Evolutionary conservation across 2,888 invertebrate species (phyloP).

Genomic region (Euclidia mi): DNA sequence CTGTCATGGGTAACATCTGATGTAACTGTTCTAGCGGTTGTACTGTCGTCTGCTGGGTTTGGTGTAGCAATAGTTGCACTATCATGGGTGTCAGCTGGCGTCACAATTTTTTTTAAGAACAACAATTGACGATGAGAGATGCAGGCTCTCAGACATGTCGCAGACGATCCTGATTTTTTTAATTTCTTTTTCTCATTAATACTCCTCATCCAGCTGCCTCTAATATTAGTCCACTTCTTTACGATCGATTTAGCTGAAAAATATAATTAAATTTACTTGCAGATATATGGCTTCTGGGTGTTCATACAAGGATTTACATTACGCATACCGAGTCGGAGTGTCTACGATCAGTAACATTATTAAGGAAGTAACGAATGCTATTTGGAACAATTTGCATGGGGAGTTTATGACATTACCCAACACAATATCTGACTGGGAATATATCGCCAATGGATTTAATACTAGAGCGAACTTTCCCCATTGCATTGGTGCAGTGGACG

Average conservation of each 20-base stretch:
- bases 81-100: constrained; percentile 40
- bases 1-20: constrained; percentile 23
- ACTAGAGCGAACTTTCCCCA: constrained; percentile 47
- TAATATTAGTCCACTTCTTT: constrained; percentile 30
- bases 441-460: constrained; percentile 45
- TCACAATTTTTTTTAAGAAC: constrained; percentile 26
- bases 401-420: constrained; percentile 28
- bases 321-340: constrained; percentile 40
- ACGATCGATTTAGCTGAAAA: constrained; percentile 37
- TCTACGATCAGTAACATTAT: constrained; percentile 40
- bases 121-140: constrained; percentile 20
- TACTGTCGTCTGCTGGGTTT: constrained; percentile 35
- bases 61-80: constrained; percentile 35
- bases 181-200: constrained; percentile 33
- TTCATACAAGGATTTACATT: constrained; percentile 41
- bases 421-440: constrained; percentile 35
- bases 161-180: constrained; percentile 36
- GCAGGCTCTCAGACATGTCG: constrained; percentile 25
- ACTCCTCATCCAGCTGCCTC: constrained; percentile 31
- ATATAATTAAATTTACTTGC: constrained; percentile 34
- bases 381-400: constrained; percentile 34
- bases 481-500: constrained; percentile 41
- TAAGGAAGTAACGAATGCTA: constrained; percentile 37
- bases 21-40: constrained; percentile 34
- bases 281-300: constrained; percentile 31